Evolutionary conservation across 92 coral and sea anemone genomes (phyloP).

Genomic region (Diadumene lineata): DNA sequence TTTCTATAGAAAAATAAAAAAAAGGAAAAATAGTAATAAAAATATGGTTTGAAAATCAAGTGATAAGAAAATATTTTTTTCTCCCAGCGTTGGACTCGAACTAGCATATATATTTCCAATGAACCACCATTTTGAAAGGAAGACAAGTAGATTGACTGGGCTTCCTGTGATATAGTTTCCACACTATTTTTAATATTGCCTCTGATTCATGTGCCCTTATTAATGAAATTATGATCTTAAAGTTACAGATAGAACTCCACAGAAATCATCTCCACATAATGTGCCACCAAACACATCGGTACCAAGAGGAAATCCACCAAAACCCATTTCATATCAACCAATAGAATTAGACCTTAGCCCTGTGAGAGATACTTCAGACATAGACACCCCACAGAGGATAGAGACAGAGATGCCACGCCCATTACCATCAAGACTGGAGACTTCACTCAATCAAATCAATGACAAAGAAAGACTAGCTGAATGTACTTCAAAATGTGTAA

Average conservation of each 20-base stretch:
- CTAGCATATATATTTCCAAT: too few species aligned
- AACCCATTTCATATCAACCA: slow-evolving; percentile 82
- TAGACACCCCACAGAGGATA: slow-evolving; percentile 24
- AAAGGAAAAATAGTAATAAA: too few species aligned
- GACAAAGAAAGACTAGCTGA: slow-evolving; percentile 5
- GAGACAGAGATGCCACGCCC: neutral
- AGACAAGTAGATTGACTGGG: too few species aligned
- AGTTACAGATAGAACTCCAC: slow-evolving; percentile 35
- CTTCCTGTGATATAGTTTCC: too few species aligned
- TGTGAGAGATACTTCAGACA: slow-evolving; percentile 34
- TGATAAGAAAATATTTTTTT: too few species aligned
- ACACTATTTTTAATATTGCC: too few species aligned
- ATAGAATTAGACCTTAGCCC: slow-evolving; percentile 74
- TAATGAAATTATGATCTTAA: neutral
- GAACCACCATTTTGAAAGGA: too few species aligned
- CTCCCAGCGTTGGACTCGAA: too few species aligned
- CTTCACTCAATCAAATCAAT: slow-evolving; percentile 10
- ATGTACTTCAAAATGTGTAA: slow-evolving; percentile 1
- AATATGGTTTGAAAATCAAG: too few species aligned
- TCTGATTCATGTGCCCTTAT: too few species aligned
- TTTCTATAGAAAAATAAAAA: too few species aligned
- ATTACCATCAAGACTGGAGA: slow-evolving; percentile 14
- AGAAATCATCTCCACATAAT: slow-evolving; percentile 45
- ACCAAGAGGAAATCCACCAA: slow-evolving; percentile 79
- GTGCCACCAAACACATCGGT: slow-evolving; percentile 59